Evolutionary conservation across 2,888 invertebrate genomes (phyloP).

Genomic region (Callinectes sapidus): DNA sequence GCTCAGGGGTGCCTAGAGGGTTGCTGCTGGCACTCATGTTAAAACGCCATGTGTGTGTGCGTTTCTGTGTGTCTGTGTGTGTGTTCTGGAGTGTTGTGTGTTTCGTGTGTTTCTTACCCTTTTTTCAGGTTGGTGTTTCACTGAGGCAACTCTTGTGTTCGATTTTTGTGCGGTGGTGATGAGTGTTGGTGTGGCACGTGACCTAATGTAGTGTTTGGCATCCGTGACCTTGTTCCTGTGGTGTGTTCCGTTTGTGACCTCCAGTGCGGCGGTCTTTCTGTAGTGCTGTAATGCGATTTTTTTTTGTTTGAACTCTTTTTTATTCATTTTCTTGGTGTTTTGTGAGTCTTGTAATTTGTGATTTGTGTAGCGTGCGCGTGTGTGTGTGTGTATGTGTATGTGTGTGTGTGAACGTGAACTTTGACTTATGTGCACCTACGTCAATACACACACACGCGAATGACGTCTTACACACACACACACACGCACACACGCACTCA

Average conservation of each 20-base stretch:
- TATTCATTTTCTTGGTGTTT: neutral
- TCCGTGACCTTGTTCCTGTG: neutral
- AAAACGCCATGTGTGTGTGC: neutral
- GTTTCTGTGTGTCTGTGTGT: neutral
- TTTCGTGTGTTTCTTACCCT: neutral
- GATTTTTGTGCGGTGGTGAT: neutral
- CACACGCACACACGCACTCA: slow-evolving; percentile 19
- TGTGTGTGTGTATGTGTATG: too few species aligned
- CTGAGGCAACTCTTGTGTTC: neutral
- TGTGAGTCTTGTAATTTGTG: too few species aligned
- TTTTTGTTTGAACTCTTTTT: neutral
- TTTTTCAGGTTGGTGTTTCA: neutral
- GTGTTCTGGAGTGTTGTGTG: neutral
- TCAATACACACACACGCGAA: too few species aligned
- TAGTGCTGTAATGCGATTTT: too few species aligned
- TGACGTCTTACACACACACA: neutral
- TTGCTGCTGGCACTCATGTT: neutral
- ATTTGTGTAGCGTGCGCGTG: too few species aligned
- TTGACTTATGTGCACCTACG: too few species aligned
- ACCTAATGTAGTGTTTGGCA: neutral
- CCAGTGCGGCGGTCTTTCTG: neutral
- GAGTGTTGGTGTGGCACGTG: neutral
- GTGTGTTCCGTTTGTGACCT: neutral
- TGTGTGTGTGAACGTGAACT: too few species aligned
- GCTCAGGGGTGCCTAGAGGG: neutral